These are phyloP conservation scores for Falco naumanni DNA, from an alignment of 2,797 vertebrate genomes.

Conservation along the genomic window DNA sequence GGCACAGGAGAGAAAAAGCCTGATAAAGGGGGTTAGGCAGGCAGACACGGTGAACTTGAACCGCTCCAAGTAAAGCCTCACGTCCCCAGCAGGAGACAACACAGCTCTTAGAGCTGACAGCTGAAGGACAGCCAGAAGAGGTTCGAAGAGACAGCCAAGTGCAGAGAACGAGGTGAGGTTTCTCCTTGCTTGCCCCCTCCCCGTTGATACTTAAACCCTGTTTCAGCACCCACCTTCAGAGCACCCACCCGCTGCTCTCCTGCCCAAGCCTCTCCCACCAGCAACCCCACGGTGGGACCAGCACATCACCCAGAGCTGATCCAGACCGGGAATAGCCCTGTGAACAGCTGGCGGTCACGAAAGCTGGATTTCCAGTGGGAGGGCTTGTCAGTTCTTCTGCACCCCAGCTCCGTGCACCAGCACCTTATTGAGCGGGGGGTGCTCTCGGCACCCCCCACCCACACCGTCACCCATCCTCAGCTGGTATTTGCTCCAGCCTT, in stretches of 20 bases:
- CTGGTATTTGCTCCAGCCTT: neutral
- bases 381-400: neutral
- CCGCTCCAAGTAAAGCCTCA: neutral
- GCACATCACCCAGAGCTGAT: neutral
- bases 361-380: neutral
- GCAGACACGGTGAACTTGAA: neutral
- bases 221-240: neutral
- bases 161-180: neutral
- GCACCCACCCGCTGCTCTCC: neutral
- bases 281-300: neutral
- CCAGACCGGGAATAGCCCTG: neutral
- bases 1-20: neutral
- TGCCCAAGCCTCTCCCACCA: neutral
- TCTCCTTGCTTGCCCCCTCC: neutral
- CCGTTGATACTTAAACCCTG: fast-evolving
- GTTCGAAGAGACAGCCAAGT: neutral
- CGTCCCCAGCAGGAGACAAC: neutral
- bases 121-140: neutral
- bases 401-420: neutral
- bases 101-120: fast-evolving
- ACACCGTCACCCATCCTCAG: neutral
- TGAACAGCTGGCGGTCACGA: fast-evolving
- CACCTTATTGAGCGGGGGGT: neutral
- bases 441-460: neutral
- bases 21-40: too few relatives aligned